Evolutionary conservation across 2,888 invertebrate genomes (phyloP), one percentile per base, ranked within the genome.

Genomic region (Cephalotes varians): DNA sequence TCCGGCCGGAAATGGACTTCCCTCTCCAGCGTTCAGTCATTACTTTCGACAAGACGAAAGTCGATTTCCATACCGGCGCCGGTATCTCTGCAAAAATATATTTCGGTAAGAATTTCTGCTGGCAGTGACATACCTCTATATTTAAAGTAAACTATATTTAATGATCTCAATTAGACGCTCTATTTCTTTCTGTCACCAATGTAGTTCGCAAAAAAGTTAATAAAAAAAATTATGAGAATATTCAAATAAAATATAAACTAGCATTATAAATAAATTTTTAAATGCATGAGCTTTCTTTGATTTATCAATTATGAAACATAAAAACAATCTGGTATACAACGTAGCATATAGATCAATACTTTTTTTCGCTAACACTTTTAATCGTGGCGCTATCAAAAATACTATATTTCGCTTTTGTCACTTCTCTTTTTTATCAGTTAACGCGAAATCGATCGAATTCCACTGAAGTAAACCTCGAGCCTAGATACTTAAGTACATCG

Each of bases 361-460:
- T 40, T 54, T 65, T 51, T 12, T 4, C 12, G n/a, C 2, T 64
- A 12, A 15, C 18, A 25, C 15, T n/a, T 21, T 9, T n/a, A 18
- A 44, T 69, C 34, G 18, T n/a, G 31, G 2, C 40, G 25, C 12
- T 44, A 44, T 54, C 54, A 44, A 25, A 65, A 15, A 12, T 69
- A 51, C 40, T 28, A 40, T 28, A 40, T 85, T 81, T 84, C 67
- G 65, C 74, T 56, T 77, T 86, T 67, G 21, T 25, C 34, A 44
- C n/a, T 28, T 62, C 34, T 18, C 21, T 62, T 79, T 85, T 58
- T 72, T 31, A 84, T 85, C 85, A 25, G 28, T 86, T 82, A 82
- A 82, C 87, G 89, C 84, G 90, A 91, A 92, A 92, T 91, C 90
- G 92, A 91, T 91, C 87, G 87, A 83, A 90, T 90, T 86, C 86